A percentile compares a stretch with the other conserved stretches of the same genome.
Conservation (phyloP, 1,140 invertebrate species). For the Drosophila punjabiensis region DNA sequence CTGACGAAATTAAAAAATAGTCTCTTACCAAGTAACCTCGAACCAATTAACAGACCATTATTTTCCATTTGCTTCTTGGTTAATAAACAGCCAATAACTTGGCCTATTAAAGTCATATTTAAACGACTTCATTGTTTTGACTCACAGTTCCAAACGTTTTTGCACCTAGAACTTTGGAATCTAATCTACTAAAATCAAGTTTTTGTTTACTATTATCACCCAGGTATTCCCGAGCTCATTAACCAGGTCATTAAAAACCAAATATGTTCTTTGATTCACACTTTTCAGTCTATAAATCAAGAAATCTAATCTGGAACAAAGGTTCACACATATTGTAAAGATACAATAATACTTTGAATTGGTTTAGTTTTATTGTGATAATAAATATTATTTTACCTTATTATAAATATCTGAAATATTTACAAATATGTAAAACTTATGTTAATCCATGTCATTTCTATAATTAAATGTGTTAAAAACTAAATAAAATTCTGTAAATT, state of each 20-base stretch:
- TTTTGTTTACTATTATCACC: background rate
- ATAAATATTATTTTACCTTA: background rate
- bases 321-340: background rate
- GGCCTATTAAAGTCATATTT: background rate
- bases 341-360: background rate
- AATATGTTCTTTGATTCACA: constrained; percentile 2
- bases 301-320: no score
- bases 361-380: background rate
- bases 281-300: background rate
- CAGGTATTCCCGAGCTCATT: background rate
- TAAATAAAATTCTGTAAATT: no score
- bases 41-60: background rate
- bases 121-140: background rate
- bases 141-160: background rate
- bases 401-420: background rate
- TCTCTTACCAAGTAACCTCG: background rate
- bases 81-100: background rate
- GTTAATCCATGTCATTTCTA: no score
- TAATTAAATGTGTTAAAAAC: background rate
- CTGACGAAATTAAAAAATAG: background rate
- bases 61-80: background rate
- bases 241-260: background rate
- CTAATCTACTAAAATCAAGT: constrained; percentile 19
- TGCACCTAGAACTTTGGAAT: constrained; percentile 9
- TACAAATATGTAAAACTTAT: no score